Conservation (phyloP, 2,888 invertebrate genomes). For the Thelaira solivaga region DNA sequence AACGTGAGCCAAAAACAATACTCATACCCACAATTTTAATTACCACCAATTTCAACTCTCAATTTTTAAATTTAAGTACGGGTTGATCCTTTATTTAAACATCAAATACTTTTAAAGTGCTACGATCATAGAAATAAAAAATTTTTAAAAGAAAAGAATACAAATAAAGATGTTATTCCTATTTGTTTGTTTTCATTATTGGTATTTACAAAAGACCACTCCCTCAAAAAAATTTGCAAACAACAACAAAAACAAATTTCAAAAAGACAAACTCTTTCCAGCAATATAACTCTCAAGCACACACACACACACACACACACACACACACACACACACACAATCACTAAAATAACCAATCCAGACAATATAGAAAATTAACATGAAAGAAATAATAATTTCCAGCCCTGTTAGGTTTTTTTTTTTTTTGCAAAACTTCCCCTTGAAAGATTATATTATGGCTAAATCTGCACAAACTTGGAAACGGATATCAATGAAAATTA, state of each 20-base stretch:
- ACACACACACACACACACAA: not conserved
- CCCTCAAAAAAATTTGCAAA: constrained; percentile 67
- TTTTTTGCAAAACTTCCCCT: constrained; percentile 24
- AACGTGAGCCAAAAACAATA: no score
- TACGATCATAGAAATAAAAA: constrained; percentile 12
- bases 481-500: constrained; percentile 41
- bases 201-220: constrained; percentile 69
- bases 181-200: constrained; percentile 47
- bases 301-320: constrained; percentile 15
- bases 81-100: not conserved
- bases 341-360: constrained; percentile 67
- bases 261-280: no score
- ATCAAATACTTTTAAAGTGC: constrained; percentile 42
- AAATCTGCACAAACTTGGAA: constrained; percentile 56
- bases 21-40: no score
- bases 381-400: constrained; percentile 21
- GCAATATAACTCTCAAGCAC: no score
- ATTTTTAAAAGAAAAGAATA: constrained; percentile 19
- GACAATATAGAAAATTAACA: constrained; percentile 44
- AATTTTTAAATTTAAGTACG: not conserved
- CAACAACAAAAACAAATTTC: constrained; percentile 30
- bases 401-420: constrained; percentile 6
- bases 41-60: no score
- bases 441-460: constrained; percentile 2
- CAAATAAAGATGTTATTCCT: constrained; percentile 49